Base-by-base conservation (phyloP, 2,888 invertebrate species). In the Alloplasta piceator region DNA sequence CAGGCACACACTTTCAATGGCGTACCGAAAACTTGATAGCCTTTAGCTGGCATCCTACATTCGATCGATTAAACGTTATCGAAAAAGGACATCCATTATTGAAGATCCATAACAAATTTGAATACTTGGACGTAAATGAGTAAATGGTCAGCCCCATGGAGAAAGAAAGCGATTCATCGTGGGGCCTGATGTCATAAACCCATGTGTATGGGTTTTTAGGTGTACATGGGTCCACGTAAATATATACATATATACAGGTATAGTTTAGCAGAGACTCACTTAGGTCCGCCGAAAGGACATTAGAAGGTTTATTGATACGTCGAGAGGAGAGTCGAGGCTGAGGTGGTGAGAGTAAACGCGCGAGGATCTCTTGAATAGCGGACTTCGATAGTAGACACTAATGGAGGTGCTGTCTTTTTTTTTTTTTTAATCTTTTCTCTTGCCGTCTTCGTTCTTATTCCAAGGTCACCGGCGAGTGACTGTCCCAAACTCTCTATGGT, bases 291-390 rank as follows among this genome's bases (percentile, higher is more conserved):
- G 68, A 71, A 71, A 64, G 71, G 82, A 83, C 82, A 84, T 82
- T 77, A 78, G 78, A 81, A 68, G 85, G 85, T 89, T 88, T 87
- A 88, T 87, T 86, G 88, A 87, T 87, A 87, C 85, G 85, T 86
- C 82, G 87, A 83, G 86, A 84, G 85, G 39, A 60, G 73, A 86
- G 83, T 58, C 70, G 68, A 83, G 82, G 82, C 78, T 73, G 84
- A 85, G 86, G 82, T 83, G 82, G 81, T 75, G 76, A 72, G 78
- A 73, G 76, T 77, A 79, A 81, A 72, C 72, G 71, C 41, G 73
- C 75, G 64, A 60, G 60, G 75, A 56, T 61, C 71, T 67, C 82
- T 72, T 61, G 76, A 78, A 75, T 68, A 78, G 41, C 55, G 73
- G 63, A 56, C 72, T 78, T 73, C 80, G 81, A 83, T 83, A 75